These are phyloP conservation scores for Abrostola tripartita DNA, from an alignment of 2,888 invertebrate genomes.

Conservation along the genomic window DNA sequence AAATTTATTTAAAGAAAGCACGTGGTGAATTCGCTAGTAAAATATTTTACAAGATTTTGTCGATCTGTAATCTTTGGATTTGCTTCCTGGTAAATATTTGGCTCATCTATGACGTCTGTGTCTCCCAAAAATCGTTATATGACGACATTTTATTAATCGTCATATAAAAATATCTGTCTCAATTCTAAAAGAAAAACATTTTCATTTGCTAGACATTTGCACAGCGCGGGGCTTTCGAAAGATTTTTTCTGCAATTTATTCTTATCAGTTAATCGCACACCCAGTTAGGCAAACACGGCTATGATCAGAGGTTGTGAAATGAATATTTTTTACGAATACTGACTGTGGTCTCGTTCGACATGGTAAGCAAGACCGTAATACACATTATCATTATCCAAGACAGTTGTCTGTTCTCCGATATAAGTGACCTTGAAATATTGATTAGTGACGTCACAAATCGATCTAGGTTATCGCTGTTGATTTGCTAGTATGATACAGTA, in stretches of 20 bases:
- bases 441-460: conserved; percentile 29
- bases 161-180: conserved; percentile 10
- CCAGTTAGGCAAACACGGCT: background rate
- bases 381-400: conserved; percentile 16
- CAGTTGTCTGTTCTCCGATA: conserved; percentile 8
- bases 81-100: conserved; percentile 51
- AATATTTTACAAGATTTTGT: conserved; percentile 20
- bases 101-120: conserved; percentile 42
- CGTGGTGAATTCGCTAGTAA: conserved; percentile 29
- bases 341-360: background rate
- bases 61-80: conserved; percentile 31
- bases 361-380: conserved; percentile 4
- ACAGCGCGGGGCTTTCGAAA: background rate
- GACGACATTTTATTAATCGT: conserved; percentile 23
- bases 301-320: too few relatives aligned
- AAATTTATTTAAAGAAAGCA: conserved; percentile 49
- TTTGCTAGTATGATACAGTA: conserved; percentile 13
- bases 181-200: conserved; percentile 10
- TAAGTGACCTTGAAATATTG: conserved; percentile 46
- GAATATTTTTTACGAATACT: too few relatives aligned
- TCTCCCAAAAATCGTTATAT: conserved; percentile 28
- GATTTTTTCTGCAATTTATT: background rate
- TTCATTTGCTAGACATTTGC: background rate
- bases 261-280: background rate
- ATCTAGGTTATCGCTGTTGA: background rate